A percentile compares a stretch with the other conserved stretches of the same genome.
Conservation (phyloP, 2,113 vertebrate genomes). For the Melierax canorus region DNA sequence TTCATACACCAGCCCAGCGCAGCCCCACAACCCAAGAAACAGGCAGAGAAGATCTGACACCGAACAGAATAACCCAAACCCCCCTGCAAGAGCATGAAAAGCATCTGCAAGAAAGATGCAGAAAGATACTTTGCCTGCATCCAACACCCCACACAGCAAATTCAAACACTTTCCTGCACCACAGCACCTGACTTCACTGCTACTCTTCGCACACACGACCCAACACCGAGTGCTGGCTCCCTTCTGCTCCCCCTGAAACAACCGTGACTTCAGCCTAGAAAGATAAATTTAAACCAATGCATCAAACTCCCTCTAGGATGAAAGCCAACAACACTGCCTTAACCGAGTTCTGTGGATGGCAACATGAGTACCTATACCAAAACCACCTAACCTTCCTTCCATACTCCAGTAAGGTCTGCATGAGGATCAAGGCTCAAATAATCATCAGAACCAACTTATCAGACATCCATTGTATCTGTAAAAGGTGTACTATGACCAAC, state of each 20-base stretch:
- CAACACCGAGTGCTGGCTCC: rapidly evolving
- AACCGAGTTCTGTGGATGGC: not conserved
- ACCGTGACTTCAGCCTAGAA: not conserved
- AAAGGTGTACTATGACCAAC: not conserved
- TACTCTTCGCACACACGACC: rapidly evolving
- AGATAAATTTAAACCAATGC: not conserved
- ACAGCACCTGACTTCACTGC: rapidly evolving
- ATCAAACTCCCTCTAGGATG: not conserved
- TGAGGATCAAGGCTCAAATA: not conserved
- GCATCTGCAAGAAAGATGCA: not conserved
- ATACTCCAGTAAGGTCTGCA: rapidly evolving
- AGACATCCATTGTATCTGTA: not conserved
- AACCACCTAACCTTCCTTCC: not conserved
- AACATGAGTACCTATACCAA: rapidly evolving
- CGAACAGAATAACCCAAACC: not conserved
- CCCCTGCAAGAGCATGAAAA: not conserved
- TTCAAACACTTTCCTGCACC: rapidly evolving
- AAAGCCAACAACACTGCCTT: not conserved
- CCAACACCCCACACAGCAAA: not conserved
- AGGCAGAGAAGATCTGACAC: not conserved
- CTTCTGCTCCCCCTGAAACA: not conserved
- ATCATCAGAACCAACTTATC: not conserved
- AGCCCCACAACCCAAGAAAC: not conserved
- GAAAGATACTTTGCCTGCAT: not conserved
- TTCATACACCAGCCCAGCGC: not conserved